Evolutionary conservation across 2,888 invertebrate genomes (phyloP).

Genomic region (Charanyca ferruginea): DNA sequence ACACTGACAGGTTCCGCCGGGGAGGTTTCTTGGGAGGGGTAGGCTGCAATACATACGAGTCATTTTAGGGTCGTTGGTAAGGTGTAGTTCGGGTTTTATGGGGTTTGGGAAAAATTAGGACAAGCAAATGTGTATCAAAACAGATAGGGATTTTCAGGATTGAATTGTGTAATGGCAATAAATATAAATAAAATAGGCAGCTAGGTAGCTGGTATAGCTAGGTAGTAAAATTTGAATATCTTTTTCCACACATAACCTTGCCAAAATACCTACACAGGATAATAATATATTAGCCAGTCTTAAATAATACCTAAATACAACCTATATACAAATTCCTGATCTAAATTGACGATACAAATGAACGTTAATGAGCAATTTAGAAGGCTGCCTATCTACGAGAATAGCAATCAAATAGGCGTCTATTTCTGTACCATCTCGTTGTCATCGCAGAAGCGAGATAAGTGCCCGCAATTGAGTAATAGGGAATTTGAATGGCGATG

Average conservation of each 20-base stretch:
- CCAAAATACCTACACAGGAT: neutral
- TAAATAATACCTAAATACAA: conserved; percentile 1
- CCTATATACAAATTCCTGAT: conserved; percentile 47
- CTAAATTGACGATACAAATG: conserved; percentile 52
- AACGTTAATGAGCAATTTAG: conserved; percentile 57
- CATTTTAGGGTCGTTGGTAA: conserved; percentile 50
- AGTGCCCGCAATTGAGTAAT: conserved; percentile 89
- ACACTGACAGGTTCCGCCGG: conserved; percentile 95
- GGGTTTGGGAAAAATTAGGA: neutral
- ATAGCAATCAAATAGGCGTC: conserved; percentile 66
- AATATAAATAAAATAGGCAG: no score
- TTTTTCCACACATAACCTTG: neutral
- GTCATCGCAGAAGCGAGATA: conserved; percentile 81
- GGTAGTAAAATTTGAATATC: neutral
- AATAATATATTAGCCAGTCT: no score
- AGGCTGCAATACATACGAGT: conserved; percentile 89
- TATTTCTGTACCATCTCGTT: conserved; percentile 79
- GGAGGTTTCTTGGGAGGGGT: conserved; percentile 98
- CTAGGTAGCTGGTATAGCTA: neutral
- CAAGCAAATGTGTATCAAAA: neutral
- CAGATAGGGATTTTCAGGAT: neutral
- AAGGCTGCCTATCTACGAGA: conserved; percentile 44
- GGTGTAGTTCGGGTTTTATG: neutral
- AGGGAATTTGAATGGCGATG: conserved; percentile 83
- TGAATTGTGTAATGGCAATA: neutral